Evolutionary conservation across 2,113 vertebrate genomes (phyloP).

Genomic region (Muntiacus muntjak): DNA sequence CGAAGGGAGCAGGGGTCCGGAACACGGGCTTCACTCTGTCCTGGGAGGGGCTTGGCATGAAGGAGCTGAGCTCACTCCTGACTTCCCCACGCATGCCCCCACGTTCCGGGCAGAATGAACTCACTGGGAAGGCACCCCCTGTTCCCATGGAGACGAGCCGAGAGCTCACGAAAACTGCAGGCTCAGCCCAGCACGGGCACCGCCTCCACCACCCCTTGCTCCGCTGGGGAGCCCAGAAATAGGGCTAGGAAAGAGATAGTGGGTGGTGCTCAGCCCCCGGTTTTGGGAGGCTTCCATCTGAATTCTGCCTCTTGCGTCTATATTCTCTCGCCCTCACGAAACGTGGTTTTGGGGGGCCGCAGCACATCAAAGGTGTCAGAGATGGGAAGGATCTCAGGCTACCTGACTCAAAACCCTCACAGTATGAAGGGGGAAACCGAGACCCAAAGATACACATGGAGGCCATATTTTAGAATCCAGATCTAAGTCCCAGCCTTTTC

Average conservation of each 20-base stretch:
- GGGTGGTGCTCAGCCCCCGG: slow-evolving; percentile 37
- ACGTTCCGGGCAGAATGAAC: slow-evolving; percentile 39
- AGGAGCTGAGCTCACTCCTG: not conserved
- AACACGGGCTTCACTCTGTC: not conserved
- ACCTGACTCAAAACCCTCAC: not conserved
- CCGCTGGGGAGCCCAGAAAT: slow-evolving; percentile 61
- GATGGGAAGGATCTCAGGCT: not conserved
- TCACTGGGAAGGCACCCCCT: slow-evolving; percentile 60
- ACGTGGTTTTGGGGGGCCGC: not conserved
- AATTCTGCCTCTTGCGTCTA: slow-evolving; percentile 12
- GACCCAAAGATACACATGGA: not conserved
- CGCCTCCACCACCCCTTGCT: slow-evolving; percentile 62
- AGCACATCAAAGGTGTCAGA: not conserved
- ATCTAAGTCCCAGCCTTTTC: not conserved
- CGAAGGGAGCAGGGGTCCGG: not conserved
- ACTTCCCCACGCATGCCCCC: not conserved
- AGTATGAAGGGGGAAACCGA: not conserved
- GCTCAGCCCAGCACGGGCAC: slow-evolving; percentile 50
- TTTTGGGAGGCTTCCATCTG: slow-evolving; percentile 48
- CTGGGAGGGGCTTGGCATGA: not conserved
- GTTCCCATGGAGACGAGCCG: slow-evolving; percentile 68
- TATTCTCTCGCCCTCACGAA: not conserved
- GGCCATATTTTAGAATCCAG: not conserved
- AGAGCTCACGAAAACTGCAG: slow-evolving; percentile 49
- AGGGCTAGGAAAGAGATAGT: slow-evolving; percentile 56